phyloP scores from a whole-genome alignment of 2,888 invertebrate species.

The Himalopsyche anomala region DNA sequence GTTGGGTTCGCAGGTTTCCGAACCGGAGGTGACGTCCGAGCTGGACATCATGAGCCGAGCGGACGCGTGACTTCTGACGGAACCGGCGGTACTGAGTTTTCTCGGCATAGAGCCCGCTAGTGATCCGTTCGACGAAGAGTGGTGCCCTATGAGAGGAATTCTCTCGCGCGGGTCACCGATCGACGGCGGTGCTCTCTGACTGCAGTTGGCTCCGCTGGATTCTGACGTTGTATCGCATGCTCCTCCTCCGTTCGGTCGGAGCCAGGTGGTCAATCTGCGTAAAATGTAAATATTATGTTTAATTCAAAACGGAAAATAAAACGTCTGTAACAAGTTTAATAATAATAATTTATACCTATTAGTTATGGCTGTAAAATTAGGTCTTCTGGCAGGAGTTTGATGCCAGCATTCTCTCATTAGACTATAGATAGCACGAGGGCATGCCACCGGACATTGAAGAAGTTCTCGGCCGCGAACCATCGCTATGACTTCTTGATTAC shows the following conservation, averaged over 20 bases:
- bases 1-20: slow-evolving; percentile 72
- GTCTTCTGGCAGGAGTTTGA: slow-evolving; percentile 92
- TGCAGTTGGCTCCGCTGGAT: slow-evolving; percentile 67
- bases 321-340: background rate
- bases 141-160: slow-evolving; percentile 73
- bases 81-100: slow-evolving; percentile 72
- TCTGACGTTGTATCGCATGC: slow-evolving; percentile 63
- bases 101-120: slow-evolving; percentile 73
- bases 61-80: slow-evolving; percentile 66
- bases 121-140: slow-evolving; percentile 75
- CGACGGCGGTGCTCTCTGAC: slow-evolving; percentile 70
- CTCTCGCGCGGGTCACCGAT: slow-evolving; percentile 72
- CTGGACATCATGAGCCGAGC: slow-evolving; percentile 64
- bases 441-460: slow-evolving; percentile 93
- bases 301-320: background rate
- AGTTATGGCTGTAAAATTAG: slow-evolving; percentile 94
- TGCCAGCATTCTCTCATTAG: slow-evolving; percentile 99
- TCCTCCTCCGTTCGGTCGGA: slow-evolving; percentile 72
- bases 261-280: slow-evolving; percentile 72
- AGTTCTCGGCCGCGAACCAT: slow-evolving; percentile 97
- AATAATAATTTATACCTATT: slow-evolving; percentile 75
- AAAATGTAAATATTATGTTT: slow-evolving; percentile 54
- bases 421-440: slow-evolving; percentile 93
- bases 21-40: slow-evolving; percentile 69
- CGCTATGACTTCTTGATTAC: slow-evolving; percentile 97